These are phyloP conservation scores for Zygaena filipendulae DNA, from an alignment of 2,888 invertebrate species.

Conservation along the genomic window DNA sequence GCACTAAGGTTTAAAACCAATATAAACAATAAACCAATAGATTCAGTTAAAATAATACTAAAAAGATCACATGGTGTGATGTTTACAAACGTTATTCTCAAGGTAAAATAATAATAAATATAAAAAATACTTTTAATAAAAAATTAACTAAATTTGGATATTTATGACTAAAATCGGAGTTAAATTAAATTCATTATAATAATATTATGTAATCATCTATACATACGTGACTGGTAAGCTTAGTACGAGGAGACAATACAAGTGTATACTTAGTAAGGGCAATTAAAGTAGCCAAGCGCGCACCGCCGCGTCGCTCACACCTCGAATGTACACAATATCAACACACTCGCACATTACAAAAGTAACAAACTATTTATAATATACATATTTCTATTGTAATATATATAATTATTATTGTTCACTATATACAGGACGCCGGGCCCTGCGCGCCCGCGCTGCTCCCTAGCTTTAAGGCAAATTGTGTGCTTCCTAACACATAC, in stretches of 20 bases:
- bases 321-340: conserved; percentile 41
- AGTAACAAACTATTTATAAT: conserved; percentile 59
- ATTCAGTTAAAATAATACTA: no score
- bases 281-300: conserved; percentile 47
- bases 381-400: conserved; percentile 43
- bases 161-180: conserved; percentile 66
- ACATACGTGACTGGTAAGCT: conserved; percentile 67
- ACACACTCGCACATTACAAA: conserved; percentile 54
- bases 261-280: conserved; percentile 56
- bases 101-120: conserved; percentile 41
- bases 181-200: conserved; percentile 66
- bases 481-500: conserved; percentile 46
- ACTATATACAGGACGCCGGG: conserved; percentile 56
- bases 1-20: no score
- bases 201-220: conserved; percentile 56
- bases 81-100: conserved; percentile 46
- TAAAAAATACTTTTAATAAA: conserved; percentile 45
- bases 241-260: conserved; percentile 62
- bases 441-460: conserved; percentile 42
- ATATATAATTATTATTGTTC: conserved; percentile 53
- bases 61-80: conserved; percentile 53
- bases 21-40: no score
- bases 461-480: conserved; percentile 45
- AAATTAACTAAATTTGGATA: conserved; percentile 68
- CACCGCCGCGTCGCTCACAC: conserved; percentile 26